Conservation (phyloP, 2,888 invertebrate species). For the Caenorhabditis becei region DNA sequence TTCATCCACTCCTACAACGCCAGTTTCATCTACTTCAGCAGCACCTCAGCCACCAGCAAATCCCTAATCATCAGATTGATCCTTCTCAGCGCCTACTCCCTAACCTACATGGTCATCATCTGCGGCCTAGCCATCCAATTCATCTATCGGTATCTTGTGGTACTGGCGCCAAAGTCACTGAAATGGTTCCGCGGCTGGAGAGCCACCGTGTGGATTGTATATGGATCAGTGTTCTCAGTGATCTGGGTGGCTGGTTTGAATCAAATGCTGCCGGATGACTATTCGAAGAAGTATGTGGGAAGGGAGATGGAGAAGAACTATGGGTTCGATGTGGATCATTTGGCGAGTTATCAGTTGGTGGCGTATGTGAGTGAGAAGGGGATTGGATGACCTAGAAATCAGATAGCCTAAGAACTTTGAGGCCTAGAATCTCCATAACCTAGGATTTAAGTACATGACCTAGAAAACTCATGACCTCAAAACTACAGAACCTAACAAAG, state of each 20-base stretch:
- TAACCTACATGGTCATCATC: background rate
- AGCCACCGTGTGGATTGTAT: background rate
- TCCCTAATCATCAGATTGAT: background rate
- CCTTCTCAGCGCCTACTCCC: background rate
- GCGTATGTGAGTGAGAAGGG: background rate
- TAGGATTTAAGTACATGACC: too few relatives aligned
- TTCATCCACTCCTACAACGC: slow-evolving; percentile 25
- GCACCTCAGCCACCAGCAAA: background rate
- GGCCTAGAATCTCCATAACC: too few relatives aligned
- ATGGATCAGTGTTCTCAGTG: background rate
- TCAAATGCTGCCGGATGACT: background rate
- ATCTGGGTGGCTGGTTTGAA: background rate
- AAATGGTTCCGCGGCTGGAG: slow-evolving; percentile 4
- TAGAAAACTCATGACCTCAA: too few relatives aligned
- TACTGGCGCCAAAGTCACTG: background rate
- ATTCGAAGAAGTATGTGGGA: too few relatives aligned
- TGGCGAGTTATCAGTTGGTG: background rate
- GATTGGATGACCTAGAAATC: too few relatives aligned
- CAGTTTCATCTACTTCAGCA: slow-evolving; percentile 18
- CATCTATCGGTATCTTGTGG: slow-evolving; percentile 2
- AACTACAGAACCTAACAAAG: too few relatives aligned
- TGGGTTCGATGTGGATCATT: background rate
- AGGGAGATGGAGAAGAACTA: slow-evolving; percentile 6
- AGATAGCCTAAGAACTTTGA: too few relatives aligned
- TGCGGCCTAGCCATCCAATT: slow-evolving; percentile 8